These are phyloP conservation scores for Asteroscopus sphinx DNA, from an alignment of 2,888 invertebrate genomes.

Conservation along the genomic window DNA sequence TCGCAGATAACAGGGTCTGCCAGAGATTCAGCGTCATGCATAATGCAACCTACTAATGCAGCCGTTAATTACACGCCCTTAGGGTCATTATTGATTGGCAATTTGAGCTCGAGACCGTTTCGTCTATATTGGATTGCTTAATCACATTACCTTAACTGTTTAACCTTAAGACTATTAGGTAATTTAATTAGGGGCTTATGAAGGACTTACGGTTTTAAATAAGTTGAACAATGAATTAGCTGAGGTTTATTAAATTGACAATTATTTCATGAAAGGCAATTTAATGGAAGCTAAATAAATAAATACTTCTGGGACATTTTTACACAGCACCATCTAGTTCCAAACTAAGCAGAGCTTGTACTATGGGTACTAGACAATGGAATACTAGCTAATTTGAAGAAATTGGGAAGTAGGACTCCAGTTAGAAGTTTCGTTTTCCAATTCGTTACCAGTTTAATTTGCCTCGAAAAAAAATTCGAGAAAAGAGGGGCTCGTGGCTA, in stretches of 20 bases:
- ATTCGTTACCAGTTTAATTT: background rate
- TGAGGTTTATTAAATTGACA: slow-evolving; percentile 48
- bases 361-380: too few relatives aligned
- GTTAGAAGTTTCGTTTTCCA: slow-evolving; percentile 2
- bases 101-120: slow-evolving; percentile 73
- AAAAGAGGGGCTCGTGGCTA: too few relatives aligned
- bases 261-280: slow-evolving; percentile 29
- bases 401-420: slow-evolving; percentile 15
- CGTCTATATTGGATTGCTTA: slow-evolving; percentile 73
- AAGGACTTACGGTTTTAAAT: slow-evolving; percentile 64
- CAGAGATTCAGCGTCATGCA: slow-evolving; percentile 80
- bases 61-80: slow-evolving; percentile 81
- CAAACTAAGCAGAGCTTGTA: too few relatives aligned
- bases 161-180: slow-evolving; percentile 69
- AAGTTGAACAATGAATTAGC: slow-evolving; percentile 56
- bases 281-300: slow-evolving; percentile 4
- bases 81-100: slow-evolving; percentile 81
- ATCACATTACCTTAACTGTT: slow-evolving; percentile 72
- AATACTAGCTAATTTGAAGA: slow-evolving; percentile 24
- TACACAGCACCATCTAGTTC: too few relatives aligned
- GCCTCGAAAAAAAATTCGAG: too few relatives aligned
- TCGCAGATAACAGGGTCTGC: slow-evolving; percentile 71
- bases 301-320: too few relatives aligned
- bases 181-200: slow-evolving; percentile 71
- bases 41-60: slow-evolving; percentile 82